These are phyloP conservation scores for Eucidaris tribuloides DNA, from an alignment of 35 echinoderm and acorn worm species.

Conservation along the genomic window DNA sequence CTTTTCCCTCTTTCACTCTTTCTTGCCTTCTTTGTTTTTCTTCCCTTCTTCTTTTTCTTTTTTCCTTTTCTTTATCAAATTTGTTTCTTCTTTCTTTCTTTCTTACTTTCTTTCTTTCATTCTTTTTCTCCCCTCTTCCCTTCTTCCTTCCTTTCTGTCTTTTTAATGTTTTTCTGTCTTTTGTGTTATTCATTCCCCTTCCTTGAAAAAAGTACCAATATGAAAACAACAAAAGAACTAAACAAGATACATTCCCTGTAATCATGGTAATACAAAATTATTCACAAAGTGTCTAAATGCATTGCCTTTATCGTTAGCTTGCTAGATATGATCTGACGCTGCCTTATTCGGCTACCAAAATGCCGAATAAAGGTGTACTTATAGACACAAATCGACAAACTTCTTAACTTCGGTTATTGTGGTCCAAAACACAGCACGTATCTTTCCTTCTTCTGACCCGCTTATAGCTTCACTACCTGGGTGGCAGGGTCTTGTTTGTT, in stretches of 20 bases:
- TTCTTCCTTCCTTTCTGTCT: too few species aligned
- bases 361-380: not conserved
- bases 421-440: not conserved
- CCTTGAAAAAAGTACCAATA: too few species aligned
- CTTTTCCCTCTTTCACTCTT: too few species aligned
- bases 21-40: too few species aligned
- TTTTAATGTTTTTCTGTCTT: too few species aligned
- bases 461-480: not conserved
- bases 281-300: not conserved
- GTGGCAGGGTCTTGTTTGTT: conserved; percentile 1
- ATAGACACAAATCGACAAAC: too few species aligned
- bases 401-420: not conserved
- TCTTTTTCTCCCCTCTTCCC: too few species aligned
- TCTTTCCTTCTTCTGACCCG: not conserved
- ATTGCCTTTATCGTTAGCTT: not conserved
- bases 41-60: too few species aligned
- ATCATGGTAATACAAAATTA: not conserved
- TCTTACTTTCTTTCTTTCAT: too few species aligned
- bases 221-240: not conserved
- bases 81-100: too few species aligned
- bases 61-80: too few species aligned
- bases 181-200: too few species aligned
- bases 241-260: not conserved
- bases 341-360: not conserved
- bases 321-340: not conserved